Evolutionary conservation across 2,888 invertebrate genomes (phyloP).

Genomic region (Drosophila glabriapex): DNA sequence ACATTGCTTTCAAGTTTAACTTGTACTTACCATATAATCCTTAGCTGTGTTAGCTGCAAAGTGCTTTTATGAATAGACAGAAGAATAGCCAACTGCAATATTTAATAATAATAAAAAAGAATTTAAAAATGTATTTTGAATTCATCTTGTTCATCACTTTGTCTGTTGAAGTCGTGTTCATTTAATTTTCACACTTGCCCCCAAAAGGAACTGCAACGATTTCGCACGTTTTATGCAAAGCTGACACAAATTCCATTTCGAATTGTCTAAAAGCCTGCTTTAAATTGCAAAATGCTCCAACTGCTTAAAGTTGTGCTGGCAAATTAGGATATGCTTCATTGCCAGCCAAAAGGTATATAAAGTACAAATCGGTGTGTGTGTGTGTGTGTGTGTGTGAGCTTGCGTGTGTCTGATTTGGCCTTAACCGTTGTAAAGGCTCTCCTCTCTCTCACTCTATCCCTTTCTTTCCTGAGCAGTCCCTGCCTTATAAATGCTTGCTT

Average conservation of each 20-base stretch:
- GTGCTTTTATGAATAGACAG: slow-evolving; percentile 5
- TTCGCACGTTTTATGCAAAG: slow-evolving; percentile 9
- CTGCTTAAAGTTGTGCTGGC: slow-evolving; percentile 61
- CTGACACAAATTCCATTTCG: slow-evolving; percentile 11
- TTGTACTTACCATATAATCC: neutral
- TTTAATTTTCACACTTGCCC: slow-evolving; percentile 2
- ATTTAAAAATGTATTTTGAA: neutral
- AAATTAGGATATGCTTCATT: slow-evolving; percentile 79
- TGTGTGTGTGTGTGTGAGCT: slow-evolving; percentile 21
- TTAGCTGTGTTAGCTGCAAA: neutral
- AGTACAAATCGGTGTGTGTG: slow-evolving; percentile 42
- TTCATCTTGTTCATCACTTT: slow-evolving; percentile 4
- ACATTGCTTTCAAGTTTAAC: slow-evolving; percentile 3
- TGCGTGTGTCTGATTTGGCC: slow-evolving; percentile 40
- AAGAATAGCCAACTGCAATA: neutral
- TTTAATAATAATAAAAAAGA: neutral
- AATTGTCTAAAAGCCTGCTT: slow-evolving; percentile 45
- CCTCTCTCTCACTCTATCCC: slow-evolving; percentile 12
- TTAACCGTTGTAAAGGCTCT: slow-evolving; percentile 13
- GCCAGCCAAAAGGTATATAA: slow-evolving; percentile 77
- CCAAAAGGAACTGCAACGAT: slow-evolving; percentile 8
- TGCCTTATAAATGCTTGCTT: slow-evolving; percentile 78
- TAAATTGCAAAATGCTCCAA: slow-evolving; percentile 50
- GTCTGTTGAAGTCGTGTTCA: neutral
- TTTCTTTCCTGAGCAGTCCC: slow-evolving; percentile 40